Base-by-base conservation (phyloP, 2,113 vertebrate genomes). In the Pseudorhombus dupliciocellatus region DNA sequence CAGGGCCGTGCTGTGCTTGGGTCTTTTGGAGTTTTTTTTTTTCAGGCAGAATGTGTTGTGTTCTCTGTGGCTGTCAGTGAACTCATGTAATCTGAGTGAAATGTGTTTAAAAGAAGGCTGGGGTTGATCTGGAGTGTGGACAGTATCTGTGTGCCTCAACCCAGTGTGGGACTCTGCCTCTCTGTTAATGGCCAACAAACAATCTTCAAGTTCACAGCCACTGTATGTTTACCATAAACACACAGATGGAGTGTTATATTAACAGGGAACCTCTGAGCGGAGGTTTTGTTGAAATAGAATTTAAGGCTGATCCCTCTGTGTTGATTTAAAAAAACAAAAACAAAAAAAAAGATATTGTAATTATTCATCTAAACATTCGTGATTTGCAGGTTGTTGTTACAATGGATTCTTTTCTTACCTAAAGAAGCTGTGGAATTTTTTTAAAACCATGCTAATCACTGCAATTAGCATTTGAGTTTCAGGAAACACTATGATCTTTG, bases 391-490 rank as follows among this genome's bases (percentile, higher is more conserved):
- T 24, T 40, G 9, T 18, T 37, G 73, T n/a, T 8, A 77, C 72
- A 82, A 61, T 40, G 58, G 26, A n/a, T 53, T 37, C 37, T 37
- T 56, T 77, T 74, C 37, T 80, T 48, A 58, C 11, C 31, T 30
- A 16, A 55, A 44, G 40, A 65, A 76, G 30, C 64, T 66, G 3
- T 61, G 53, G 48, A 64, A 67, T 84, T 59, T 63, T 57, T 60
- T 64, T 56, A 4, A 68, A 81, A 46, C 34, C 21, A 37, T 20
- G 55, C 7, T 83, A 86, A 85, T 75, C 73, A 62, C 31, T 10
- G 24, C n/a, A 58, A 67, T 62, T 44, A 63, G 1, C 34, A 26
- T 3, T n/a, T 59, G 54, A 18, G 10, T 34, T 58, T 28, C 1
- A 22, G 24, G 16, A n/a, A 31, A 14, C 10, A 34, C 25, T 25